Conservation (phyloP, 2,888 invertebrate species). For the Drosophila subquinaria region DNA sequence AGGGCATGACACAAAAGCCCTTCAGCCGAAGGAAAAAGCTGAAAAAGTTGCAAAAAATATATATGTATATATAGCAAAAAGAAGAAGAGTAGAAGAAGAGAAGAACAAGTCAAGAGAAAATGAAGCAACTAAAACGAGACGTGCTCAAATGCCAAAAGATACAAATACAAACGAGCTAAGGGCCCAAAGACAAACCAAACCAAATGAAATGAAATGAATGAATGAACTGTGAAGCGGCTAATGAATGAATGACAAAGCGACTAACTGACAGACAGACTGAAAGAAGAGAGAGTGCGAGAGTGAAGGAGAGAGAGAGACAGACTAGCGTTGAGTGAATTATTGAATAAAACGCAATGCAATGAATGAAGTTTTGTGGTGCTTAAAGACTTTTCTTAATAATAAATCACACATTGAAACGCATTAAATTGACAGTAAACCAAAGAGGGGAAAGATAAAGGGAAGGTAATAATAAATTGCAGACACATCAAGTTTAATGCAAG, state of each 20-base stretch:
- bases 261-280: slow-evolving; percentile 40
- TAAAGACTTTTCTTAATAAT: slow-evolving; percentile 43
- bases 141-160: slow-evolving; percentile 64
- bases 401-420: slow-evolving; percentile 60
- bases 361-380: slow-evolving; percentile 28
- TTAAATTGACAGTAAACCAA: slow-evolving; percentile 28
- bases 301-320: slow-evolving; percentile 8
- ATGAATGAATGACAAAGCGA: slow-evolving; percentile 60
- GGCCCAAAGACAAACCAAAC: slow-evolving; percentile 31
- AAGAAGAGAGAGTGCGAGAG: slow-evolving; percentile 2
- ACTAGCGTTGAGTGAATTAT: slow-evolving; percentile 37
- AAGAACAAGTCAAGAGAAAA: slow-evolving; percentile 8
- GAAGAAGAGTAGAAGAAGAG: slow-evolving; percentile 5
- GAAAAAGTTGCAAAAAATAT: slow-evolving; percentile 3
- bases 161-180: slow-evolving; percentile 39
- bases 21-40: slow-evolving; percentile 32
- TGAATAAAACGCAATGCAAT: slow-evolving; percentile 47
- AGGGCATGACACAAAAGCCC: slow-evolving; percentile 72
- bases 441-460: background rate
- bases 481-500: slow-evolving; percentile 60
- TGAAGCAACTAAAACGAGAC: slow-evolving; percentile 49
- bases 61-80: slow-evolving; percentile 1
- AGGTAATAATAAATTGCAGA: slow-evolving; percentile 47
- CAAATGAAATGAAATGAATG: slow-evolving; percentile 45
- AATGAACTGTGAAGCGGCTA: slow-evolving; percentile 56